Percentiles rank a stretch among this genome's conserved stretches.
Evolutionary conservation across 2,888 invertebrate species (phyloP).

Genomic region (Dryobota labecula): DNA sequence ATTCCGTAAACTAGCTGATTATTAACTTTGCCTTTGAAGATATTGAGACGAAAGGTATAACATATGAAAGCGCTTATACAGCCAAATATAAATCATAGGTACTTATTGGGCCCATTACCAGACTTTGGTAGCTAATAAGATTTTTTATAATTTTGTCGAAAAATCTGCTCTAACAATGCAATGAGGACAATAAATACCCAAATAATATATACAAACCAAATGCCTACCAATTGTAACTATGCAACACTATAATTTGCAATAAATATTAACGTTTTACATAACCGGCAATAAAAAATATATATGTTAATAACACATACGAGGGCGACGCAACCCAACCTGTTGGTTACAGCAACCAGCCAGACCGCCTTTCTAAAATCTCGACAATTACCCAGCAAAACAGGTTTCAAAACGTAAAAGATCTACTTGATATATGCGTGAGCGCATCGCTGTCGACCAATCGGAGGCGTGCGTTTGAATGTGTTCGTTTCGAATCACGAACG

Average conservation of each 20-base stretch:
- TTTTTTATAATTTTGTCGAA: background rate
- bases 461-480: slow-evolving; percentile 56
- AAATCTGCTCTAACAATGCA: background rate
- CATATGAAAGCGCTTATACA: no score
- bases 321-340: slow-evolving; percentile 70
- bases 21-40: background rate
- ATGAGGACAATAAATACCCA: background rate
- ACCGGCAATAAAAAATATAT: slow-evolving; percentile 66
- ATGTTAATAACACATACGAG: slow-evolving; percentile 66
- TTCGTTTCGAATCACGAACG: slow-evolving; percentile 66
- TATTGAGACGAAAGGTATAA: background rate
- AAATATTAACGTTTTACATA: slow-evolving; percentile 72
- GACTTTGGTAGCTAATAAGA: no score
- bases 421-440: slow-evolving; percentile 76
- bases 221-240: slow-evolving; percentile 44
- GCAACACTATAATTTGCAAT: slow-evolving; percentile 60
- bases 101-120: background rate
- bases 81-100: background rate
- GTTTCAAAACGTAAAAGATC: slow-evolving; percentile 83
- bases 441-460: slow-evolving; percentile 76
- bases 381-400: slow-evolving; percentile 83
- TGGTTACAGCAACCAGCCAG: slow-evolving; percentile 76
- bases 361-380: slow-evolving; percentile 89
- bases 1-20: background rate
- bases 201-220: slow-evolving; percentile 36